Evolutionary conservation across 1,140 invertebrate species (phyloP), one percentile per base, ranked within the genome.

Genomic region (Anoplophora glabripennis): DNA sequence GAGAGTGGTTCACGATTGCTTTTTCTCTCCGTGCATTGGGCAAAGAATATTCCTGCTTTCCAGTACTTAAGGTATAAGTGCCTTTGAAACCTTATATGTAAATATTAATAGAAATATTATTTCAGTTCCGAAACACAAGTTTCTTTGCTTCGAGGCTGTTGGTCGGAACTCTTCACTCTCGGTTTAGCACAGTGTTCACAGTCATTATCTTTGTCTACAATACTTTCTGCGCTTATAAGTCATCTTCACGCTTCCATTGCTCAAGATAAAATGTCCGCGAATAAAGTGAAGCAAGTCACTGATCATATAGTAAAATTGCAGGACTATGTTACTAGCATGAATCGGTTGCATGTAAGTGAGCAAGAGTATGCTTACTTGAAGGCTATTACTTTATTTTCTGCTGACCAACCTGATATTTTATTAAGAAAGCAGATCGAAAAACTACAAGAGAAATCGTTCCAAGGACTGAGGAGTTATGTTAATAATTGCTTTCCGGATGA

Each of bases 91-190:
- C 21, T 40, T n/a, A 2, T 28, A 3, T 28, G n/a, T 15, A 35
- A 3, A 17, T 11, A n/a, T 11, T 38, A 47, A 5, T 7, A 57
- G 11, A 51, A 41, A 47, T 56, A 46, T 37, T 41, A 57, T 79
- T 79, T 61, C 78, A 96, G 94, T 59, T 83, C 86, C 53, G 91
- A 95, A 17, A 83, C 89, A 46, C 93, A 97, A 79, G 87, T 90
- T 56, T 82, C 84, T 5, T 75, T 98, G 37, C 80, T 98, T 35
- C 86, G 89, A 69, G 86, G 86, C 59, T 92, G 88, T 68, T 99
- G 96, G 96, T 86, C 92, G 71, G 93, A 98, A 72, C 74, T 99
- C 53, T 95, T 99, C 77, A 87, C 90, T 3, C 79, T 99, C 12
- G 94, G 94, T 7, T 79, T 99, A 54, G 89, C 93, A 1, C 94